Conservation (phyloP, 2,797 vertebrate genomes). For the Anguilla anguilla region DNA sequence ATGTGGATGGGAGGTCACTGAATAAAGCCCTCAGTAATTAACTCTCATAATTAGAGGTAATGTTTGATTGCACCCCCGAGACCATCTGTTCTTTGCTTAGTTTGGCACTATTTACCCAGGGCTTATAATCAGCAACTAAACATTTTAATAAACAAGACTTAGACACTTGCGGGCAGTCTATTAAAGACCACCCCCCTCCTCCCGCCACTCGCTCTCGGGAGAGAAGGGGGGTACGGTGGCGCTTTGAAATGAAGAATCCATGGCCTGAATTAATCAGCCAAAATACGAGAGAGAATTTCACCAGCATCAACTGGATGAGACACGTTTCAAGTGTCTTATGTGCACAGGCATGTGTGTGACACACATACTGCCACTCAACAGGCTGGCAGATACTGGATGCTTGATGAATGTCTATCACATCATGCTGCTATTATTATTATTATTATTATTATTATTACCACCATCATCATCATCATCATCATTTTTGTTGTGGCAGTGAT, state of each 20-base stretch:
- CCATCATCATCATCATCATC: no score
- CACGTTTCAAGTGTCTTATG: background rate
- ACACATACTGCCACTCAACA: background rate
- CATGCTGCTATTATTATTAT: background rate
- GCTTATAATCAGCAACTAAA: conserved; percentile 40
- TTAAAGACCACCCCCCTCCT: conserved; percentile 24
- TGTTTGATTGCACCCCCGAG: conserved; percentile 32
- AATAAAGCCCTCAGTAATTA: conserved; percentile 36
- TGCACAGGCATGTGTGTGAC: background rate
- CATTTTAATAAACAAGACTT: conserved; percentile 40
- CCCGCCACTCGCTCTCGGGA: conserved; percentile 1
- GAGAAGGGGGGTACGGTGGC: background rate
- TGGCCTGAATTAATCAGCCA: conserved; percentile 21
- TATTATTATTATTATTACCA: background rate
- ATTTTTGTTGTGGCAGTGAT: background rate
- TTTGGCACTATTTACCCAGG: conserved; percentile 36
- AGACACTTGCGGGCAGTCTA: conserved; percentile 25
- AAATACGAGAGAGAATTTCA: conserved; percentile 9
- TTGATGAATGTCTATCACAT: background rate
- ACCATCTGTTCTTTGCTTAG: conserved; percentile 37
- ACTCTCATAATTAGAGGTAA: conserved; percentile 36
- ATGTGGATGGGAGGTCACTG: conserved; percentile 20
- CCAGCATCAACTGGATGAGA: background rate
- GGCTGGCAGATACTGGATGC: background rate
- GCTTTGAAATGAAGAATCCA: conserved; percentile 27